Percentiles rank a stretch among this genome's conserved stretches.
Conservation (phyloP, 2,113 vertebrate genomes). For the Oceanites oceanicus region DNA sequence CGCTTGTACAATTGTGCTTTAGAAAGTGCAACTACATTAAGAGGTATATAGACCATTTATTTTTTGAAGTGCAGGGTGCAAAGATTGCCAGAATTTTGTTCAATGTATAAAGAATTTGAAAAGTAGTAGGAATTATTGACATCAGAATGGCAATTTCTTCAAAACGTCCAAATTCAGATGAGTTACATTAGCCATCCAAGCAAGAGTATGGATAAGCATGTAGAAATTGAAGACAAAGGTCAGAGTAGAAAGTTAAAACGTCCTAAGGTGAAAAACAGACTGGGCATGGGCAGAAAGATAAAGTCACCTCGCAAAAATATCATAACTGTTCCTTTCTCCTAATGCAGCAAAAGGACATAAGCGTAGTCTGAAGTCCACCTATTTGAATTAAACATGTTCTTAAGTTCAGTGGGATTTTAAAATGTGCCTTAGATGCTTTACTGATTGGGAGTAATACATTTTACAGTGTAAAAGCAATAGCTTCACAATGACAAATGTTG, state of each 20-base stretch:
- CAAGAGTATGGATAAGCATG: fast-evolving
- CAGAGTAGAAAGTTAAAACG: background rate
- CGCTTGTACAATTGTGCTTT: background rate
- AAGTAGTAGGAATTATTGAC: background rate
- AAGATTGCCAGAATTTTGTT: background rate
- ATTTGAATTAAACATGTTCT: background rate
- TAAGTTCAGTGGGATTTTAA: background rate
- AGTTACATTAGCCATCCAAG: background rate
- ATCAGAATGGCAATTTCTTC: background rate
- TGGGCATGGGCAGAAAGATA: background rate
- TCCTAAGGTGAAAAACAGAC: background rate
- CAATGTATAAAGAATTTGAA: background rate
- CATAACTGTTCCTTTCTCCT: background rate
- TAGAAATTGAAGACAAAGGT: background rate
- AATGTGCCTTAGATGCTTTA: background rate
- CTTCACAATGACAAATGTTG: background rate
- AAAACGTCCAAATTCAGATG: background rate
- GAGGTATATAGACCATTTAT: fast-evolving
- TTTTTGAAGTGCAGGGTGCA: background rate
- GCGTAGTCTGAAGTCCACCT: background rate
- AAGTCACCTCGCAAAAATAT: background rate
- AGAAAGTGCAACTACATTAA: background rate
- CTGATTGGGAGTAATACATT: background rate
- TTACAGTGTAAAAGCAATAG: background rate
- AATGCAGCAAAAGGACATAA: background rate